These are phyloP conservation scores for Tenthredo mesomela DNA, from an alignment of 2,888 invertebrate species.

Conservation along the genomic window DNA sequence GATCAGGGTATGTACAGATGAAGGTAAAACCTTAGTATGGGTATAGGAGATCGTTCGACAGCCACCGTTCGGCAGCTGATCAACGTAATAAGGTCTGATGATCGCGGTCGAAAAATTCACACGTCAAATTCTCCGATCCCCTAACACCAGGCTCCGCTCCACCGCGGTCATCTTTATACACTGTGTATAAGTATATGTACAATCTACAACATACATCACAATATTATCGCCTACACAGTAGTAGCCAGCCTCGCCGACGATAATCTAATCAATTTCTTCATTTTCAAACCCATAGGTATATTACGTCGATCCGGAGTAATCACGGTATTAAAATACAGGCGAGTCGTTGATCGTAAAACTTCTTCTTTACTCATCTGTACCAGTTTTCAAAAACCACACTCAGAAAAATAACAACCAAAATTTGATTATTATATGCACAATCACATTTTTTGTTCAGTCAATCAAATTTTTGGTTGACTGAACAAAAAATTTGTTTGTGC, in stretches of 20 bases:
- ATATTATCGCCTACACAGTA: neutral
- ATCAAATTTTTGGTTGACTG: too few species aligned
- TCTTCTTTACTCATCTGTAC: neutral
- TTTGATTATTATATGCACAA: too few species aligned
- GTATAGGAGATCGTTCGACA: conserved; percentile 40
- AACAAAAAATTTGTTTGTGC: too few species aligned
- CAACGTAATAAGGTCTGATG: conserved; percentile 62
- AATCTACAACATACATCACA: neutral
- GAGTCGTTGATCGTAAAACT: neutral
- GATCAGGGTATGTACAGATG: neutral
- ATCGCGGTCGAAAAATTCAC: conserved; percentile 63
- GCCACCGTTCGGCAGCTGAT: conserved; percentile 62
- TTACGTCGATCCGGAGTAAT: neutral
- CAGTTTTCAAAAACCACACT: neutral
- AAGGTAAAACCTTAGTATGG: neutral
- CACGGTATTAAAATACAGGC: neutral
- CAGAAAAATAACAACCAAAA: too few species aligned
- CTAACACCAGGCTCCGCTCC: neutral
- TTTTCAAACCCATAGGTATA: neutral
- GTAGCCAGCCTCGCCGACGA: neutral
- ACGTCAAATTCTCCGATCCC: conserved; percentile 48
- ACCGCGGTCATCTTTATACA: neutral
- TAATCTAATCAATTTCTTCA: neutral
- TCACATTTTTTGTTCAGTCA: too few species aligned
- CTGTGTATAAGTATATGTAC: neutral